Base-by-base conservation (phyloP, 2,113 vertebrate genomes). In the Labrus mixtus region DNA sequence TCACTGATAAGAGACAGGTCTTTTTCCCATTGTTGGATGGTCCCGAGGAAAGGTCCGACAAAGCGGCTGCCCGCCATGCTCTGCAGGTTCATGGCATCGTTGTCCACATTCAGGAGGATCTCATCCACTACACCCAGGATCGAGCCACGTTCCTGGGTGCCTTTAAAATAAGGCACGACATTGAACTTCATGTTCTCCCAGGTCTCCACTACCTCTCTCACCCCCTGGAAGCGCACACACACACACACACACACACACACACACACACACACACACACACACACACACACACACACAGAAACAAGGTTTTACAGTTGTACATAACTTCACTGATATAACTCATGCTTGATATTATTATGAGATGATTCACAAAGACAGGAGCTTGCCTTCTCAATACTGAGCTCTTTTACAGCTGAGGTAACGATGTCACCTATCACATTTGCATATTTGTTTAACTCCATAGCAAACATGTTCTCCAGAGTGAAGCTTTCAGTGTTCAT, bases 391-490 rank as follows among this genome's bases (percentile, higher is more conserved):
- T 99, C 98, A 54, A 99, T 97, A 73, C 93, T 92, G 6, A 99
- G 95, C 76, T 99, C 98, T 86, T 98, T 99, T 66, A 96, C 83
- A 46, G 97, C 98, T 1, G 94, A 93, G 0, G 93, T 95, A 6
- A 99, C 97, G 11, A 98, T 97, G 19, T 97, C 95, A 6, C 91
- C 91, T 55, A 99, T 97, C 19, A 97, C 92, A 0, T 92, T 91
- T 0, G 88, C 75, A 50, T 98, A 82, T 53, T 86, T 97, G 90
- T 99, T 93, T 36, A 99, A 93, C 46, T 99, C 97, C 97, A 99
- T 98, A 12, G 97, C 91, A 22, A 99, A 99, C 97, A 99, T 97
- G 77, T 97, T 97, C 79, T 98, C 96, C 87, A 99, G 91, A 10
- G 98, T 99, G 89, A 99, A 98, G 1, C 93, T 96, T 10, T 95